Conservation (phyloP, 2,888 invertebrate genomes). For the Thelaira solivaga region DNA sequence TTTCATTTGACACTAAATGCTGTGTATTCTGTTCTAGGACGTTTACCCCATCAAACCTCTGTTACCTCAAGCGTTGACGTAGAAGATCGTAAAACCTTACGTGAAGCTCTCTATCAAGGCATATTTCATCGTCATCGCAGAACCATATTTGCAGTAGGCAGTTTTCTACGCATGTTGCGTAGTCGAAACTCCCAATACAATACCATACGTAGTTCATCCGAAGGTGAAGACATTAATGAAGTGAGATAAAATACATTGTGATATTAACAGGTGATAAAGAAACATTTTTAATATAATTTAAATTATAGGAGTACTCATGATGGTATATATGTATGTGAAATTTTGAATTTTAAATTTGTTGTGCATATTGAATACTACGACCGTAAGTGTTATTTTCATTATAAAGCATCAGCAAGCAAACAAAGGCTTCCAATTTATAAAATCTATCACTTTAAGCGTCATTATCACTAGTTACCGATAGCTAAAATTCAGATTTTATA, state of each 20-base stretch:
- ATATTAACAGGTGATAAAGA: conserved; percentile 1
- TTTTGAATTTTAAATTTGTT: no score
- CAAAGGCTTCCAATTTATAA: no score
- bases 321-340: no score
- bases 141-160: conserved; percentile 86
- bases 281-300: conserved; percentile 1
- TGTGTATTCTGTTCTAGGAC: conserved; percentile 71
- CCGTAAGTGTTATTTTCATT: no score
- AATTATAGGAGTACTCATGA: background rate
- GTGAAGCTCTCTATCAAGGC: conserved; percentile 86
- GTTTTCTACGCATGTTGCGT: conserved; percentile 85
- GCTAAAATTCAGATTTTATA: no score
- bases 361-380: no score
- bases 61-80: conserved; percentile 81
- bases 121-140: conserved; percentile 87
- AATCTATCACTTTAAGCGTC: no score
- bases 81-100: conserved; percentile 82
- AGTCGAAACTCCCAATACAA: conserved; percentile 87
- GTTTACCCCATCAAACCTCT: conserved; percentile 81
- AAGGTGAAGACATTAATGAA: conserved; percentile 77
- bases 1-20: no score
- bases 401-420: no score
- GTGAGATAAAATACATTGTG: conserved; percentile 74
- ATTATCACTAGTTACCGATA: no score
- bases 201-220: conserved; percentile 81